phyloP scores from a whole-genome alignment of 2,113 vertebrate species.

The Anhinga rufa region DNA sequence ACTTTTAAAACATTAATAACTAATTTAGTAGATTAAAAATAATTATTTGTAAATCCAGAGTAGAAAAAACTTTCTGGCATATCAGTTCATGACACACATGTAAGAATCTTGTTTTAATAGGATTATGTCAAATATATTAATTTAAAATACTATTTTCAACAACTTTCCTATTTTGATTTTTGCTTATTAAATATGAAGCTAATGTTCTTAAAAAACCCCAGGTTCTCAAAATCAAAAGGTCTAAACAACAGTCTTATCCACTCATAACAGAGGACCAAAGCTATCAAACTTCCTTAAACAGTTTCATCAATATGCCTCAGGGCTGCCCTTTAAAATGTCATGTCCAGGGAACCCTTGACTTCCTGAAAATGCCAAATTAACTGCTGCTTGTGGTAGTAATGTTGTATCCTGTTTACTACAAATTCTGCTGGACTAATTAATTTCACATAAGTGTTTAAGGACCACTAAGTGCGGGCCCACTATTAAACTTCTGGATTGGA shows the following conservation, averaged over 20 bases:
- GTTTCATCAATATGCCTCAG: not conserved
- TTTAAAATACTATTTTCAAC: not conserved
- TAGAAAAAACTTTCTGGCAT: not conserved
- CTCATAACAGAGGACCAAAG: not conserved
- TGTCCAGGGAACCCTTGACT: not conserved
- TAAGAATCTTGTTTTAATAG: not conserved
- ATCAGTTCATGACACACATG: not conserved
- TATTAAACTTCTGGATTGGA: not conserved
- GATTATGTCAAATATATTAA: not conserved
- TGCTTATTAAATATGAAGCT: not conserved
- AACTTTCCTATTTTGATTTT: not conserved
- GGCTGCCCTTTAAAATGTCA: not conserved
- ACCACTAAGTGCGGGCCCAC: not conserved
- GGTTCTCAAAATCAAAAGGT: not conserved
- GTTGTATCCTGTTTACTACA: not conserved
- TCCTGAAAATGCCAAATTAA: not conserved
- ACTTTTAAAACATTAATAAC: not conserved
- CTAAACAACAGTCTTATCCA: not conserved
- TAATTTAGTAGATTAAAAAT: not conserved
- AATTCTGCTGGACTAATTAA: not conserved
- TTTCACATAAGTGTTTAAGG: not conserved
- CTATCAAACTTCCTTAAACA: not conserved
- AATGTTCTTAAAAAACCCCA: not conserved
- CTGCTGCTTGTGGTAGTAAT: not conserved
- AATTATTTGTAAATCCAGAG: not conserved